Evolutionary conservation across 2,888 invertebrate species (phyloP), one percentile per base, ranked within the genome.

Genomic region (Muscina levida): DNA sequence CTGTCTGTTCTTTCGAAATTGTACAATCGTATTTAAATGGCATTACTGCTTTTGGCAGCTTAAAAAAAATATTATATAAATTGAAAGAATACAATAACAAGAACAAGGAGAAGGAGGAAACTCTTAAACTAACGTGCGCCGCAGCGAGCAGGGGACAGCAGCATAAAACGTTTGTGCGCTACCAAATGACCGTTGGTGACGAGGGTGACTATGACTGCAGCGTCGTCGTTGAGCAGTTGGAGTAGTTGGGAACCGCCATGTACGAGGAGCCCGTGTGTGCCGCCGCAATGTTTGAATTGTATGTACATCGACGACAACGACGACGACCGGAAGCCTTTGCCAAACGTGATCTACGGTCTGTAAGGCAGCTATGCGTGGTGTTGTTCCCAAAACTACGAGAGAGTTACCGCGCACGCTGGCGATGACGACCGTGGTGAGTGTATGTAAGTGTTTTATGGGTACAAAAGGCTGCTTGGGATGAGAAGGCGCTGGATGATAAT

Each of bases 321-420:
- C 88, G 89, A 89, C 88, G 88, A 88, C 88, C 88, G 88, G 88
- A 88, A 88, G 88, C 88, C 89, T 89, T 86, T 85, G 87, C 88
- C 87, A 88, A 88, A 88, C 88, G 88, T 88, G 88, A 88, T 88
- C 88, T 87, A 86, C 87, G 83, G 88, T 86, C 87, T 84, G 85
- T 82, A 86, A 85, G 84, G 87, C 86, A 87, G 89, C 89, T 87
- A 73, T 77, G 70, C 71, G 74, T 72, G n/a, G n/a, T 31, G 31
- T 31, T 31, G 31, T 31, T 31, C 31, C 53, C 46, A 57, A 71
- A 57, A 24, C n/a, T 17, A 57, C 46, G 22, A 22, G 17, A n/a
- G n/a, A n/a, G n/a, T n/a, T n/a, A 65, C 22, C 48, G 22, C 70
- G 39, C 59, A 57, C 72, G 48, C 73, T 74, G 48, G 78, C 48